Evolutionary conservation across 1,140 invertebrate species (phyloP).

Genomic region (Diachasma alloeum): DNA sequence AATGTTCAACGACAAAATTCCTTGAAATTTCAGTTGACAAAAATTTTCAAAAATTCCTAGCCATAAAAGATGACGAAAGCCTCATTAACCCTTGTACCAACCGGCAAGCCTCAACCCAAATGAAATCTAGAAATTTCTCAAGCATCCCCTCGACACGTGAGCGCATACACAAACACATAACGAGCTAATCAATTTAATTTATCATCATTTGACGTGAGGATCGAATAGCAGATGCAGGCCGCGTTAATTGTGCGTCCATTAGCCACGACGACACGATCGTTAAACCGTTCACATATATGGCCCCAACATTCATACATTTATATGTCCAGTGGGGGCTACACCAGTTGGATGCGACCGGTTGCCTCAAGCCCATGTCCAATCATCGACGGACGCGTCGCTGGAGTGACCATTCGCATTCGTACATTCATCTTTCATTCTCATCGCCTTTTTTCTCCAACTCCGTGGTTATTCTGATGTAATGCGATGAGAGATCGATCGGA

Average conservation of each 20-base stretch:
- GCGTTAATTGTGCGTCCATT: constrained; percentile 55
- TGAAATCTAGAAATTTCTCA: background rate
- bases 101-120: too few relatives aligned
- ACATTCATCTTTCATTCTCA: background rate
- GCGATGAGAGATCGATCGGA: background rate
- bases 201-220: constrained; percentile 48
- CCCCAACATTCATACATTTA: background rate
- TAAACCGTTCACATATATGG: constrained; percentile 24
- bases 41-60: too few relatives aligned
- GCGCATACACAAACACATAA: constrained; percentile 36
- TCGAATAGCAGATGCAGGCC: constrained; percentile 51
- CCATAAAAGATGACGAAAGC: too few relatives aligned
- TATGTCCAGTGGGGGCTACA: background rate
- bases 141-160: background rate
- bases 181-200: constrained; percentile 58
- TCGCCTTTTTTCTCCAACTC: background rate
- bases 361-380: constrained; percentile 1
- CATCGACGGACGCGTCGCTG: background rate
- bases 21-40: too few relatives aligned
- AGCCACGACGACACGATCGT: constrained; percentile 49
- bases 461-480: background rate
- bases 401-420: background rate
- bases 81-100: too few relatives aligned
- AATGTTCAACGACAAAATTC: too few relatives aligned
- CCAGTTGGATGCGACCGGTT: background rate